These are phyloP conservation scores for Gortyna flavago DNA, from an alignment of 2,888 invertebrate genomes.

Conservation along the genomic window DNA sequence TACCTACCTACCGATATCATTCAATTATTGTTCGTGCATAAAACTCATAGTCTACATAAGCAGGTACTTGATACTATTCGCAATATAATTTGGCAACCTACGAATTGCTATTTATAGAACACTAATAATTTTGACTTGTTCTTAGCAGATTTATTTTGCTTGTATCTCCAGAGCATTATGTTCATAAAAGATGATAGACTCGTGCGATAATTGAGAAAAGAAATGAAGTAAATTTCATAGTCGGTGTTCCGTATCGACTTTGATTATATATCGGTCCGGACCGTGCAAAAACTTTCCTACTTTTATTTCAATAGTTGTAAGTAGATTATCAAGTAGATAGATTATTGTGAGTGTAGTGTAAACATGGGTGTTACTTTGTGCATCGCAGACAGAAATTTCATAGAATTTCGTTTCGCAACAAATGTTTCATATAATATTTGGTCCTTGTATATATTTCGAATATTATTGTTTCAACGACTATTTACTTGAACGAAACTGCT, in stretches of 20 bases:
- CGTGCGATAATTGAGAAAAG: slow-evolving; percentile 22
- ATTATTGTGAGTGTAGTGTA: neutral
- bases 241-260: slow-evolving; percentile 33
- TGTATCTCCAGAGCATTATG: slow-evolving; percentile 6
- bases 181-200: slow-evolving; percentile 8
- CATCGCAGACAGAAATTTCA: too few relatives aligned
- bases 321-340: slow-evolving; percentile 3
- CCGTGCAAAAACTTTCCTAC: slow-evolving; percentile 33
- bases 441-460: too few relatives aligned
- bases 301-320: neutral
- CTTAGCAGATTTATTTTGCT: slow-evolving; percentile 11
- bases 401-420: too few relatives aligned
- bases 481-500: too few relatives aligned
- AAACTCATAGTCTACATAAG: neutral
- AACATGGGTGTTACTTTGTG: neutral
- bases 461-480: too few relatives aligned
- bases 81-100: slow-evolving; percentile 10
- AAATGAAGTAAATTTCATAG: slow-evolving; percentile 40
- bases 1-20: slow-evolving; percentile 3
- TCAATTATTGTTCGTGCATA: slow-evolving; percentile 43
- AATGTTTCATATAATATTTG: too few relatives aligned
- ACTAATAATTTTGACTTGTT: neutral
- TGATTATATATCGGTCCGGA: slow-evolving; percentile 42
- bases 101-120: neutral
- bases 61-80: neutral